Evolutionary conservation across 1,140 invertebrate genomes (phyloP).

Genomic region (Polyergus mexicanus): DNA sequence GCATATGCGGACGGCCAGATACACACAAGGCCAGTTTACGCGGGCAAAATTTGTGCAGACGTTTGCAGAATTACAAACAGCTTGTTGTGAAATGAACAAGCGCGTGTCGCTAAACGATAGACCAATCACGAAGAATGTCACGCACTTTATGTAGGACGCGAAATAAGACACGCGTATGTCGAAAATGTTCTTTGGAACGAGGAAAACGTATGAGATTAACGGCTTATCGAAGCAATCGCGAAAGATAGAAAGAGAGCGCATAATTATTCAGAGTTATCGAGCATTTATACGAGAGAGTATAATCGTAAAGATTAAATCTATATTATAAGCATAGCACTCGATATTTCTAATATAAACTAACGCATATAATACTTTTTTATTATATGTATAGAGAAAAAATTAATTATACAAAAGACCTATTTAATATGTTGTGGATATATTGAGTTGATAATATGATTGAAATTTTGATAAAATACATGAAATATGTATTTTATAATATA

Average conservation of each 20-base stretch:
- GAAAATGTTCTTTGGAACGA: constrained; percentile 27
- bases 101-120: constrained; percentile 61
- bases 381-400: not conserved
- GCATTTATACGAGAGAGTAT: not conserved
- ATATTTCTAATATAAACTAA: constrained; percentile 3
- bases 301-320: not conserved
- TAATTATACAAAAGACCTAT: not conserved
- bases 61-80: constrained; percentile 57
- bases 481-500: too few relatives aligned
- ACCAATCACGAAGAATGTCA: constrained; percentile 44
- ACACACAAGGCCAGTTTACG: constrained; percentile 20
- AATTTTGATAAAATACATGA: too few relatives aligned
- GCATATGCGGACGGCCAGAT: constrained; percentile 13
- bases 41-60: constrained; percentile 54
- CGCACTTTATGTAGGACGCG: constrained; percentile 39
- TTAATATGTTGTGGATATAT: too few relatives aligned
- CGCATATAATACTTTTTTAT: not conserved
- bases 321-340: not conserved
- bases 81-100: constrained; percentile 47
- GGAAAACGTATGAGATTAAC: constrained; percentile 33
- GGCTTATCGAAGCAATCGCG: not conserved
- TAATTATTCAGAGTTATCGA: not conserved
- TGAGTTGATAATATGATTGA: too few relatives aligned
- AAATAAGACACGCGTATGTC: constrained; percentile 24
- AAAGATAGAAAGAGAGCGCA: not conserved